Conservation (phyloP, 2,113 vertebrate genomes). For the Oreochromis spilurus region DNA sequence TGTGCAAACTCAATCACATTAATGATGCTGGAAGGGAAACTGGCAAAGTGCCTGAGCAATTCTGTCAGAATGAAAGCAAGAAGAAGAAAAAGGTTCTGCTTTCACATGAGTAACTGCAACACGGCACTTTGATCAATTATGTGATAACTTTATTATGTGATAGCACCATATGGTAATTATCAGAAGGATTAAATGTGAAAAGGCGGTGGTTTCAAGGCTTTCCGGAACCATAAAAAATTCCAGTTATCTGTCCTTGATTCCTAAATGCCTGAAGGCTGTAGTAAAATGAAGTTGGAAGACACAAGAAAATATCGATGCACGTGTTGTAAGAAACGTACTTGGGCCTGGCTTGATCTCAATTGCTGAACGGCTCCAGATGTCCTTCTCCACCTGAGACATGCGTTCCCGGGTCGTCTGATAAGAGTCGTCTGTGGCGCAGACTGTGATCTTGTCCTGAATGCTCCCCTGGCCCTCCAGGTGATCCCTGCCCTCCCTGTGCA, state of each 20-base stretch:
- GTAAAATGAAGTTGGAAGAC: background rate
- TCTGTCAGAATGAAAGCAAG: slow-evolving; percentile 45
- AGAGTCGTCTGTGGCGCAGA: slow-evolving; percentile 80
- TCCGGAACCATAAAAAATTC: background rate
- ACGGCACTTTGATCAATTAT: slow-evolving; percentile 52
- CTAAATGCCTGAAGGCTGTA: background rate
- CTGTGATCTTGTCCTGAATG: slow-evolving; percentile 83
- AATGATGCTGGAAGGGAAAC: slow-evolving; percentile 40
- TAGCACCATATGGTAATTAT: slow-evolving; percentile 49
- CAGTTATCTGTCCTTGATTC: slow-evolving; percentile 25
- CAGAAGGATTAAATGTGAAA: slow-evolving; percentile 21
- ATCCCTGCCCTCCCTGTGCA: slow-evolving; percentile 68
- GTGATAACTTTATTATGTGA: slow-evolving; percentile 38
- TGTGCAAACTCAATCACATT: slow-evolving; percentile 52
- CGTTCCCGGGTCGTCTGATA: slow-evolving; percentile 74
- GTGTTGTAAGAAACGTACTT: slow-evolving; percentile 53
- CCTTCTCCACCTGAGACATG: slow-evolving; percentile 76
- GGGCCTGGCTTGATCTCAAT: slow-evolving; percentile 74
- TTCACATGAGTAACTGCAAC: slow-evolving; percentile 27
- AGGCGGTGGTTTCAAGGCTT: slow-evolving; percentile 17
- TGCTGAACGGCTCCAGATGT: slow-evolving; percentile 74
- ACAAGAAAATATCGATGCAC: background rate
- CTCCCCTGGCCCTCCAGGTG: slow-evolving; percentile 80
- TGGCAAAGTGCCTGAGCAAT: slow-evolving; percentile 48
- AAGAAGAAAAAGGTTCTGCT: slow-evolving; percentile 20